Evolutionary conservation across 2,797 vertebrate genomes (phyloP), one percentile per base, ranked within the genome.

Genomic region (Amblyopsis hoosieri): DNA sequence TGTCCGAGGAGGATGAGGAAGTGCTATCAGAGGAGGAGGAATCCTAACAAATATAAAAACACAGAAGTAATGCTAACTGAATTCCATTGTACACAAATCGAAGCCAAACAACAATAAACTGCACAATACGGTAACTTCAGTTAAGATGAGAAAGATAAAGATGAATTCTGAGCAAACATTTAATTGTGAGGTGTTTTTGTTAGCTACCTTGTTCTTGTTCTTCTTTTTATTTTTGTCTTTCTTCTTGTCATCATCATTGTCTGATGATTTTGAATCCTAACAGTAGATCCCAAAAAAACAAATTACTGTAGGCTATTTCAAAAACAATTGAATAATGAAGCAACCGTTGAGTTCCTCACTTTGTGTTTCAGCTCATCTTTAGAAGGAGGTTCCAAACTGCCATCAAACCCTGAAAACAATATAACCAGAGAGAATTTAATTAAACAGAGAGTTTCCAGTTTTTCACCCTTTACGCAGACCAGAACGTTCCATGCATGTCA

Each of bases 21-120:
- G 79, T 84, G 47, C 74, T 74, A 1, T 79, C 80, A 3, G 84
- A 83, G 0, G 83, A 83, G 53, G 86, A 88, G 47, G 66, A 89
- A 51, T 84, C 82, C 87, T 89, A 45, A 29, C 10, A 14, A 42
- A 45, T 17, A 47, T 1, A 31, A 49, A 47, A 2, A 60, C 19
- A 31, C 19, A 31, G 29, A 3, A 14, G 19, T 15, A 42, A 42
- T 42, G 37, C 37, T 9, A 42, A 42, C 37, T 8, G 7, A 9
- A 42, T 42, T 42, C 2, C 7, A 8, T 42, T 8, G 37, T 42
- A 42, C 1, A 42, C 37, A 2, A 42, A 42, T 42, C 37, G 0
- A 42, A 42, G 37, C 37, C 37, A 42, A 42, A 10, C 37, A 37
- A 9, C 33, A 37, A 7, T 37, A 55, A 55, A 13, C 31, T 37